Conservation (phyloP, 2,797 vertebrate species). For the Myotis planiceps region DNA sequence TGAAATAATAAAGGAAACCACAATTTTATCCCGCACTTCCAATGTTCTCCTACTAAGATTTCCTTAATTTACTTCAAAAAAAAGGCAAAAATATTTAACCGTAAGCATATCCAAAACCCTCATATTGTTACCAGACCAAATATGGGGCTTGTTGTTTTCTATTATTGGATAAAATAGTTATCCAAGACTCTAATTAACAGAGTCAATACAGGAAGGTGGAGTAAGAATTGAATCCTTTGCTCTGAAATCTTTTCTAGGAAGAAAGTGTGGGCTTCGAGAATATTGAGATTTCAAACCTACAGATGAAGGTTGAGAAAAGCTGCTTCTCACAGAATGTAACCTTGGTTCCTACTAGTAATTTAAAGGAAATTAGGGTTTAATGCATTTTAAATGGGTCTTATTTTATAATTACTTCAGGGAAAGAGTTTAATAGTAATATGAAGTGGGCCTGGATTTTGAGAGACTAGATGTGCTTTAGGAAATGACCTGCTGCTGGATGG, state of each 20-base stretch:
- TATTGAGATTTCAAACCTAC: slow-evolving; percentile 79
- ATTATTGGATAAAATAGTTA: slow-evolving; percentile 40
- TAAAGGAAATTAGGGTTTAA: slow-evolving; percentile 71
- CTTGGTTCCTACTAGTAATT: slow-evolving; percentile 81
- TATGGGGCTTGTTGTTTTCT: slow-evolving; percentile 43
- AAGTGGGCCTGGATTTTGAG: slow-evolving; percentile 15
- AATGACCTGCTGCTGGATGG: background rate
- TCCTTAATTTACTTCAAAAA: slow-evolving; percentile 38
- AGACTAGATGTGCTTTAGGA: slow-evolving; percentile 15
- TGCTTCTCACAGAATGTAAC: slow-evolving; percentile 82
- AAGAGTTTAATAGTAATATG: slow-evolving; percentile 42
- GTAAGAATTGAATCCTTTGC: slow-evolving; percentile 77
- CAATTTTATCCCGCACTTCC: slow-evolving; percentile 72
- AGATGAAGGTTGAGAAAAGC: slow-evolving; percentile 74
- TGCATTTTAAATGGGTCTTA: slow-evolving; percentile 61
- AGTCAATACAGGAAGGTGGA: slow-evolving; percentile 74
- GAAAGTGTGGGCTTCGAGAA: slow-evolving; percentile 74
- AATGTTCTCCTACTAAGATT: slow-evolving; percentile 43
- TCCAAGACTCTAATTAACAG: slow-evolving; percentile 79
- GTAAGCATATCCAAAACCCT: slow-evolving; percentile 49
- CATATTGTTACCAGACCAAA: slow-evolving; percentile 61
- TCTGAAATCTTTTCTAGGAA: slow-evolving; percentile 78
- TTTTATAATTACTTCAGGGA: slow-evolving; percentile 58
- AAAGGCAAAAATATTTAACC: slow-evolving; percentile 69
- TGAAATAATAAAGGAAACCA: slow-evolving; percentile 72